A percentile compares a stretch with the other conserved stretches of the same genome.
Conservation (phyloP, 64 coral and sea anemone genomes). For the Hydrozoanthus tunicans region DNA sequence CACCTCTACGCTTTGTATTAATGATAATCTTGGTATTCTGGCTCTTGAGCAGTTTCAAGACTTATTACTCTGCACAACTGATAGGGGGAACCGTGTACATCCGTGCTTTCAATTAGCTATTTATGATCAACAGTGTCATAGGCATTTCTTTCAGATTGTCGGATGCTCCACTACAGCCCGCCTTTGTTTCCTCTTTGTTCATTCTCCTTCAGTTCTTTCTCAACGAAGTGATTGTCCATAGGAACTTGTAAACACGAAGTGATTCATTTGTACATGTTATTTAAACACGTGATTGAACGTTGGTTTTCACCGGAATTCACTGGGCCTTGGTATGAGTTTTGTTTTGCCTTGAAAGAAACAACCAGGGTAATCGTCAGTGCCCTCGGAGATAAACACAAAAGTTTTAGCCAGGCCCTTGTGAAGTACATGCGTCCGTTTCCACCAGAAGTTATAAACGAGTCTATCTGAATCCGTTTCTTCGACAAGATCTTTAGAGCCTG, state of each 20-base stretch:
- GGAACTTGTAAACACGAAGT: slow-evolving; percentile 65
- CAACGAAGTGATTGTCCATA: slow-evolving; percentile 60
- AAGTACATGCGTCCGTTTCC: slow-evolving; percentile 8
- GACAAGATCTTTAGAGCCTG: neutral
- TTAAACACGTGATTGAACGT: slow-evolving; percentile 68
- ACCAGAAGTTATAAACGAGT: neutral
- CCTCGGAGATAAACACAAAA: neutral
- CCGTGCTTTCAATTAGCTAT: neutral
- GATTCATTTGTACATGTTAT: slow-evolving; percentile 81
- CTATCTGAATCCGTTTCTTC: slow-evolving; percentile 4
- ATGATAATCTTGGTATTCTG: slow-evolving; percentile 33
- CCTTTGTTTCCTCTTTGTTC: slow-evolving; percentile 37
- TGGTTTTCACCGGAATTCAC: slow-evolving; percentile 55
- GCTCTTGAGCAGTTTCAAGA: slow-evolving; percentile 22
- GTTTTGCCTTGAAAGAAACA: slow-evolving; percentile 15
- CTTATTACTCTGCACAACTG: slow-evolving; percentile 55
- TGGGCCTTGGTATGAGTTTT: slow-evolving; percentile 46
- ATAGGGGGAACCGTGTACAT: slow-evolving; percentile 1
- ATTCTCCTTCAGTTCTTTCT: slow-evolving; percentile 42
- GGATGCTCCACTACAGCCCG: slow-evolving; percentile 47
- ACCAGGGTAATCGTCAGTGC: neutral
- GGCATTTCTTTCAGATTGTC: slow-evolving; percentile 67
- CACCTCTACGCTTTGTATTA: slow-evolving; percentile 49
- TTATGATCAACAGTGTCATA: slow-evolving; percentile 66
- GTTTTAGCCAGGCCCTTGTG: neutral